A percentile compares a stretch with the other conserved stretches of the same genome.
These are phyloP conservation scores for Agrenia bidenticulata DNA, from an alignment of 2,888 invertebrate genomes.

Conservation along the genomic window DNA sequence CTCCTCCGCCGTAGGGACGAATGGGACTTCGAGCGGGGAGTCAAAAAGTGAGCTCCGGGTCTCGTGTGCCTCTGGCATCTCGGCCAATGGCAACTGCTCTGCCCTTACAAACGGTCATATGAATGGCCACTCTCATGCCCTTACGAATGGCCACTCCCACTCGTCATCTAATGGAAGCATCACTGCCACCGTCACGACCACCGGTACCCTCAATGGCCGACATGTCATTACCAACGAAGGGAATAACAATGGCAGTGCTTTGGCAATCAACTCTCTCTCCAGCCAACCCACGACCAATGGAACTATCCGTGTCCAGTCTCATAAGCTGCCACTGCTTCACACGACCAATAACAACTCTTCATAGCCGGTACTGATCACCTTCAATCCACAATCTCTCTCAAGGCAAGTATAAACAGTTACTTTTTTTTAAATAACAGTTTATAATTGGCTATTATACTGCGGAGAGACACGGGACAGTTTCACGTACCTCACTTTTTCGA, in stretches of 20 bases:
- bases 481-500: too few species aligned
- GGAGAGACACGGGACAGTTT: too few species aligned
- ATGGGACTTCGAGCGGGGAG: constrained; percentile 52
- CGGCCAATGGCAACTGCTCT: constrained; percentile 51
- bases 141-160: constrained; percentile 49
- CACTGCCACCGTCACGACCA: constrained; percentile 16
- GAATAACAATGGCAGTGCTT: constrained; percentile 51
- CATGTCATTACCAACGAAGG: constrained; percentile 47
- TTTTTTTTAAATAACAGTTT: too few species aligned
- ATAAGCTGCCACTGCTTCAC: constrained; percentile 53
- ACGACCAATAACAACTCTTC: constrained; percentile 47
- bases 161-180: constrained; percentile 45
- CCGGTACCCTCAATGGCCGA: constrained; percentile 50
- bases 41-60: constrained; percentile 51
- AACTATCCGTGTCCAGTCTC: constrained; percentile 52
- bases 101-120: constrained; percentile 51
- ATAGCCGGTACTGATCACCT: not conserved
- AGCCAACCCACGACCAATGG: constrained; percentile 50
- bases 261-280: constrained; percentile 48
- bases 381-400: too few species aligned
- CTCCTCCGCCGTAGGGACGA: constrained; percentile 34
- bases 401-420: too few species aligned
- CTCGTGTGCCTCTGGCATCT: constrained; percentile 51
- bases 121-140: constrained; percentile 49
- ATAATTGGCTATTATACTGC: too few species aligned